Percentiles rank a stretch among this genome's conserved stretches.
phyloP scores from a whole-genome alignment of 1,140 invertebrate genomes.

The Apis florea region DNA sequence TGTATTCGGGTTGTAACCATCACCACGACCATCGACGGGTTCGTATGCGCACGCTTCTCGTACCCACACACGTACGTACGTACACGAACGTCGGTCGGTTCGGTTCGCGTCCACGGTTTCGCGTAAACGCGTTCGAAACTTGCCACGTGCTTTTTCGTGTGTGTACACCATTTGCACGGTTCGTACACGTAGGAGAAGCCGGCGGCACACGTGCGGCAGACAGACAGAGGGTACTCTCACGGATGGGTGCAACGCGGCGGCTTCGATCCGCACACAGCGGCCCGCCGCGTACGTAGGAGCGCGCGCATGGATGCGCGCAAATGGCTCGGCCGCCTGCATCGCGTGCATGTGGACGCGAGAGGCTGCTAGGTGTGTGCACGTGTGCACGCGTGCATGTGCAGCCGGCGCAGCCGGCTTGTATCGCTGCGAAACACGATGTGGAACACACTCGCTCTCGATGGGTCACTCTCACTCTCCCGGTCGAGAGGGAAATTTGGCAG shows the following conservation, averaged over 20 bases:
- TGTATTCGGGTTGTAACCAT: constrained; percentile 33
- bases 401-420: constrained; percentile 60
- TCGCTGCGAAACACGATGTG: constrained; percentile 63
- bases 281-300: constrained; percentile 11
- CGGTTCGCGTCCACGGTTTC: not conserved
- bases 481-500: constrained; percentile 80
- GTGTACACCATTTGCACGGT: constrained; percentile 30
- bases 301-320: constrained; percentile 66
- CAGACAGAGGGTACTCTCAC: too few relatives aligned
- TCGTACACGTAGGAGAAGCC: constrained; percentile 1
- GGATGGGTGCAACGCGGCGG: not conserved
- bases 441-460: constrained; percentile 79
- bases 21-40: not conserved
- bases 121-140: constrained; percentile 31
- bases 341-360: constrained; percentile 43
- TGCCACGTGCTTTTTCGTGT: constrained; percentile 33
- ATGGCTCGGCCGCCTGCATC: constrained; percentile 55
- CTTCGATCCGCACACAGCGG: not conserved
- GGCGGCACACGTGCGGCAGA: not conserved
- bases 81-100: not conserved
- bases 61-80: too few relatives aligned
- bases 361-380: constrained; percentile 3
- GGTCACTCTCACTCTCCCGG: constrained; percentile 79
- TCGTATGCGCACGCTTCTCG: too few relatives aligned
- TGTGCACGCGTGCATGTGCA: constrained; percentile 33